Base-by-base conservation (phyloP, 2,113 vertebrate species). In the Cebidichthys violaceus region DNA sequence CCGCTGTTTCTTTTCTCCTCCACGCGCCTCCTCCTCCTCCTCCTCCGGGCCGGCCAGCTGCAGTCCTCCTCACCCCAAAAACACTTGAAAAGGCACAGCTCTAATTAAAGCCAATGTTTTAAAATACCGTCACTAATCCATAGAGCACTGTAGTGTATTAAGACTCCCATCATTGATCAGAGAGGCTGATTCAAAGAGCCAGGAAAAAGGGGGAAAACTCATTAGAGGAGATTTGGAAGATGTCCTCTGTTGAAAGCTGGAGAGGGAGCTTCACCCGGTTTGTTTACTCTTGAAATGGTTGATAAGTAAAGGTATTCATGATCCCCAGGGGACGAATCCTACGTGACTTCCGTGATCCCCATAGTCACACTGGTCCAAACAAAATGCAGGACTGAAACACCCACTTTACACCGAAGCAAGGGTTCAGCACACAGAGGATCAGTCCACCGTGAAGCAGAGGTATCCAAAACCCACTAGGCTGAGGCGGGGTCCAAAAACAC, bases 121-220 rank as follows among this genome's bases (percentile, higher is more conserved):
- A n/a, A 93, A 94, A 94, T 92, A 88, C 92, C 88, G 89, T 79
- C 33, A 70, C 89, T 92, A 94, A 94, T 95, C 94, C 88, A 94
- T 93, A 85, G 82, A 66, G 89, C 77, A 93, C 88, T 93, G 91
- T 87, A 83, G 88, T 88, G 87, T 86, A 92, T 93, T 91, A 81
- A 83, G 77, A 76, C 84, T 88, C 76, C 82, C 31, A 13, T 52
- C 89, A 94, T 86, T 91, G 93, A 95, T 94, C 92, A 60, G 80
- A 77, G 31, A 33, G 62, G 67, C 77, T 37, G 77, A 87, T 92
- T 92, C 88, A 91, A 90, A 92, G 87, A 76, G 73, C 52, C 70
- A 24, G 50, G 66, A 86, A 88, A 89, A n/a, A n/a, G n/a, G n/a
- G n/a, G 83, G 70, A 77, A 84, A 91, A 88, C 68, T 92, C 88